Percentiles rank a stretch among this genome's conserved stretches.
Evolutionary conservation across 2,797 vertebrate genomes (phyloP).

Genomic region (Darevskia nairensis): DNA sequence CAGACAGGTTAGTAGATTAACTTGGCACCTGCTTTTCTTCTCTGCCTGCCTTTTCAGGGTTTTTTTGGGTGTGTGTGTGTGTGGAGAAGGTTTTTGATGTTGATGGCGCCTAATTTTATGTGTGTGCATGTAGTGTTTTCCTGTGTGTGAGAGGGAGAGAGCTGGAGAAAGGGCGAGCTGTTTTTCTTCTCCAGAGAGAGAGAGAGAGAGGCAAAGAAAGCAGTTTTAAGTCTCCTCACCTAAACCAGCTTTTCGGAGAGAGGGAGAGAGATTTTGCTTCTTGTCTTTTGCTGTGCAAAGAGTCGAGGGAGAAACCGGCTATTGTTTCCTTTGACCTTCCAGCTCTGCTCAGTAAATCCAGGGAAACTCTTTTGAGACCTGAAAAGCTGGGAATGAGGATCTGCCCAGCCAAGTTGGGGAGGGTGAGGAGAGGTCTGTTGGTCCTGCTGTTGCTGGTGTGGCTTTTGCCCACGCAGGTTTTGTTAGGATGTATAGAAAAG

Average conservation of each 20-base stretch:
- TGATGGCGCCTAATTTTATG: background rate
- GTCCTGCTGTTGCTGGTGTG: background rate
- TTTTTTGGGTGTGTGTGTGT: background rate
- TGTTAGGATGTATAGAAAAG: background rate
- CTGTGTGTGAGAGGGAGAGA: no score
- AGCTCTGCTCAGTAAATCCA: background rate
- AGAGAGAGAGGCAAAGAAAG: background rate
- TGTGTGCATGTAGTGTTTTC: background rate
- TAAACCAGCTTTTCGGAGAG: background rate
- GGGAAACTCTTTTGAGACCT: conserved; percentile 33
- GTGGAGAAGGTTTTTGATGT: background rate
- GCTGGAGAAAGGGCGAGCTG: background rate
- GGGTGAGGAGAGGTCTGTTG: background rate
- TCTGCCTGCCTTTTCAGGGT: background rate
- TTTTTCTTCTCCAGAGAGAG: background rate
- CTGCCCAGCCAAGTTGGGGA: background rate
- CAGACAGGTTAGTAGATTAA: conserved; percentile 89
- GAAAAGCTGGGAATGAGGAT: conserved; percentile 1
- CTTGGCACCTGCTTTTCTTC: background rate
- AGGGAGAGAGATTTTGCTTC: background rate
- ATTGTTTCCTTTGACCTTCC: conserved; percentile 59
- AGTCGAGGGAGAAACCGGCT: background rate
- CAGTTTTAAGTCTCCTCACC: background rate
- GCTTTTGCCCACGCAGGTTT: background rate
- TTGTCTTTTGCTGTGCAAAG: conserved; percentile 31